Conservation (phyloP, 2,888 invertebrate species). For the Hydriomena furcata region DNA sequence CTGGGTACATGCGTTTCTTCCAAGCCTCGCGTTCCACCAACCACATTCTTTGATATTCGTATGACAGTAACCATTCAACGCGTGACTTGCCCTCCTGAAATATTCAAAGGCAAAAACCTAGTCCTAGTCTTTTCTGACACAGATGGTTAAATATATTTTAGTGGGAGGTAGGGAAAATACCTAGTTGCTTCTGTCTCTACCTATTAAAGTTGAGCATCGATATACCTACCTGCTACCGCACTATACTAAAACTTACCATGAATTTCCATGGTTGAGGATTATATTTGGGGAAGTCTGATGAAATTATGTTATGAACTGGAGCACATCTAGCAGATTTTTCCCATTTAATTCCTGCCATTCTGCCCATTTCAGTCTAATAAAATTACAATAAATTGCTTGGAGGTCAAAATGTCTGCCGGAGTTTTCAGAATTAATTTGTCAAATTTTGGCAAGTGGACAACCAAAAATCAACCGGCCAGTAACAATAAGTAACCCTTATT, state of each 20-base stretch:
- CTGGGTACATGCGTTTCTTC: conserved; percentile 81
- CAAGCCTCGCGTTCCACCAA: conserved; percentile 79
- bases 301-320: conserved; percentile 80
- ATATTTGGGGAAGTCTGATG: conserved; percentile 80
- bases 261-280: conserved; percentile 81
- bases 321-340: conserved; percentile 68
- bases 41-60: conserved; percentile 85
- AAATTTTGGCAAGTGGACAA: neutral
- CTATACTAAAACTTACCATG: conserved; percentile 74
- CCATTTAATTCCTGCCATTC: conserved; percentile 75
- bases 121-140: no score
- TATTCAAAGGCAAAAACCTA: no score
- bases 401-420: conserved; percentile 8
- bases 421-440: conserved; percentile 16
- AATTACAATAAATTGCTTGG: conserved; percentile 12
- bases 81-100: conserved; percentile 66
- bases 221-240: no score
- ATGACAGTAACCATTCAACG: conserved; percentile 77
- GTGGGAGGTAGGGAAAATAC: no score
- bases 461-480: conserved; percentile 1
- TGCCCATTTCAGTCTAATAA: conserved; percentile 52
- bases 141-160: no score
- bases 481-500: no score
- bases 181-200: no score
- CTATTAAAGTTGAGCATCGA: neutral